Evolutionary conservation across 1,140 invertebrate genomes (phyloP).

Genomic region (Belonocnema kinseyi): DNA sequence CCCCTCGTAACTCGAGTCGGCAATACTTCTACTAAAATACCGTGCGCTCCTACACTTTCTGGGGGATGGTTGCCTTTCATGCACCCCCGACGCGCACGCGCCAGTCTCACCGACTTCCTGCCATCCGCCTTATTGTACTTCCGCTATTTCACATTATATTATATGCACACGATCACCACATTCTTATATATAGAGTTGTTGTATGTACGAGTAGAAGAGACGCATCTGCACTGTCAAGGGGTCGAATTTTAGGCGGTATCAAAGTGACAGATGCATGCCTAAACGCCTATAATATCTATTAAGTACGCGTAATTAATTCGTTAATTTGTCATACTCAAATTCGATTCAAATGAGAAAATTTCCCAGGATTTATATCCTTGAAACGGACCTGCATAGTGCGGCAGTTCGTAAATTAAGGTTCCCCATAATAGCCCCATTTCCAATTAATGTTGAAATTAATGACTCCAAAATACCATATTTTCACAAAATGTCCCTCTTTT

Average conservation of each 20-base stretch:
- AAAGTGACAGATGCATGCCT: slow-evolving; percentile 48
- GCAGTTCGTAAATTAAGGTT: too few relatives aligned
- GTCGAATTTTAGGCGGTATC: slow-evolving; percentile 39
- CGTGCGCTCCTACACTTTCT: slow-evolving; percentile 62
- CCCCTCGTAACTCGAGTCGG: slow-evolving; percentile 65
- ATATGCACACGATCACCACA: slow-evolving; percentile 50
- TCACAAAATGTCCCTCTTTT: too few relatives aligned
- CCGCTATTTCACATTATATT: slow-evolving; percentile 70
- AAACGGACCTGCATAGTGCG: too few relatives aligned
- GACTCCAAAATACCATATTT: too few relatives aligned
- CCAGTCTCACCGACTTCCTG: slow-evolving; percentile 74
- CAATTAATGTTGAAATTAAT: too few relatives aligned
- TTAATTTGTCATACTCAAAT: background rate
- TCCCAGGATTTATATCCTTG: background rate
- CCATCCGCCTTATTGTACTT: slow-evolving; percentile 69
- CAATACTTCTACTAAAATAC: slow-evolving; percentile 64
- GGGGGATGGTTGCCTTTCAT: slow-evolving; percentile 58
- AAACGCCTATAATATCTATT: slow-evolving; percentile 36
- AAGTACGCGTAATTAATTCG: slow-evolving; percentile 3
- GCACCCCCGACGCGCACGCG: slow-evolving; percentile 65
- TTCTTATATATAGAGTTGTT: slow-evolving; percentile 38
- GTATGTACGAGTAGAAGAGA: slow-evolving; percentile 44
- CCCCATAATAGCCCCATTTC: too few relatives aligned
- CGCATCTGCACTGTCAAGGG: slow-evolving; percentile 64
- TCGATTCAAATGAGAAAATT: background rate